Conservation (phyloP, 2,797 vertebrate genomes). For the Coregonus sp. region DNA sequence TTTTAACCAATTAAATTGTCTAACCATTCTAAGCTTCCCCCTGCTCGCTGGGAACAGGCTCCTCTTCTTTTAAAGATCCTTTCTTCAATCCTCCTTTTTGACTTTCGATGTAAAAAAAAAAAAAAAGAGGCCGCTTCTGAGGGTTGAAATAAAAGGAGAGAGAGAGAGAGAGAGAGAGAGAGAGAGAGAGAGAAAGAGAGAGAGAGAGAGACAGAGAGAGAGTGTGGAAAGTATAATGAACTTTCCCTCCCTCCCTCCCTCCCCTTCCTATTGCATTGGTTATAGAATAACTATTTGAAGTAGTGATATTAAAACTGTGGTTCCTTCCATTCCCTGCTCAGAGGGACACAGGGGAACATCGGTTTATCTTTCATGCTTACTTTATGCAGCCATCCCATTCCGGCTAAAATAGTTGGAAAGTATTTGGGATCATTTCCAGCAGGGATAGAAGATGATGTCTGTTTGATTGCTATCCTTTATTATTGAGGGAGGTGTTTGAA, state of each 20-base stretch:
- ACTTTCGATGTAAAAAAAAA: conserved; percentile 70
- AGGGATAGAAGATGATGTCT: conserved; percentile 65
- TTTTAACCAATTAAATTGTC: conserved; percentile 86
- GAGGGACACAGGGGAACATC: conserved; percentile 67
- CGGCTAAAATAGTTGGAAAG: conserved; percentile 72
- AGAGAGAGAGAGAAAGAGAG: no score
- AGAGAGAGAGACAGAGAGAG: no score
- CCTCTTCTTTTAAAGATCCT: conserved; percentile 48
- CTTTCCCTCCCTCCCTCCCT: no score
- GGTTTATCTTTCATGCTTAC: conserved; percentile 72
- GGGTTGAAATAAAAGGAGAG: conserved; percentile 72
- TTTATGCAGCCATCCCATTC: conserved; percentile 55
- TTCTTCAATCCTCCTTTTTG: conserved; percentile 67
- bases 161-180: conserved; percentile 30
- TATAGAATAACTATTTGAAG: conserved; percentile 81
- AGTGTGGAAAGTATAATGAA: no score
- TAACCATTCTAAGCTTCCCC: conserved; percentile 75
- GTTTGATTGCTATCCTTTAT: conserved; percentile 65
- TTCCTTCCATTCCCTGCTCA: conserved; percentile 65
- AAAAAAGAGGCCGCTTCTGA: conserved; percentile 67
- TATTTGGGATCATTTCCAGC: conserved; percentile 67
- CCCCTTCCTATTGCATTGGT: conserved; percentile 63
- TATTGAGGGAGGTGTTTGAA: conserved; percentile 68
- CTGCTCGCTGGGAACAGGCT: conserved; percentile 72
- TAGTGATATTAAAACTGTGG: conserved; percentile 71